A percentile compares a stretch with the other conserved stretches of the same genome.
Conservation (phyloP, 1,140 invertebrate genomes). For the Oryctes rhinoceros region DNA sequence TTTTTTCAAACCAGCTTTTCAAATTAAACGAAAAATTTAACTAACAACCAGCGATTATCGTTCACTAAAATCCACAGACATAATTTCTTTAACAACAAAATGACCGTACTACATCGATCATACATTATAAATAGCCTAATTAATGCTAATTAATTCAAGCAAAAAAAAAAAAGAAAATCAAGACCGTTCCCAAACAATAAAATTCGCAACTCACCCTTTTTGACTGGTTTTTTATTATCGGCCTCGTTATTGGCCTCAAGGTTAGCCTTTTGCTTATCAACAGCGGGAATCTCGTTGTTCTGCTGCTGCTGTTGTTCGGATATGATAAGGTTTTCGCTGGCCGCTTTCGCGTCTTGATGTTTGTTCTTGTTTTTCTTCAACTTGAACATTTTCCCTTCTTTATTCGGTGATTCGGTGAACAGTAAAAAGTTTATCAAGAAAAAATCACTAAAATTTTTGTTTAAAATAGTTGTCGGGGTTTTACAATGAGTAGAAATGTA, state of each 20-base stretch:
- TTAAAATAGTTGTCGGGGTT: neutral
- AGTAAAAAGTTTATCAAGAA: neutral
- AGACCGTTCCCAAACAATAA: neutral
- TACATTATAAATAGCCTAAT: neutral
- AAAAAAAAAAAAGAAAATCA: neutral
- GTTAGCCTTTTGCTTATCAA: neutral
- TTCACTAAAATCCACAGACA: too few species aligned
- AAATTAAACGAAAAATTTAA: too few species aligned
- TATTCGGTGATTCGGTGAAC: constrained; percentile 43
- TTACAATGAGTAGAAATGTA: neutral
- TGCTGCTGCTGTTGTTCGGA: constrained; percentile 11
- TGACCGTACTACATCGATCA: too few species aligned
- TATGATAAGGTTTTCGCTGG: constrained; percentile 6
- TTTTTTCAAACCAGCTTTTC: too few species aligned
- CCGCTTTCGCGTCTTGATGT: constrained; percentile 8
- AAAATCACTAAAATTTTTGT: neutral
- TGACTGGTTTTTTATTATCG: constrained; percentile 3
- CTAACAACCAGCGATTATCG: too few species aligned
- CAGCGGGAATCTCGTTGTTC: neutral
- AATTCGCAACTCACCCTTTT: constrained; percentile 5
- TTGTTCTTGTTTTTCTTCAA: constrained; percentile 46
- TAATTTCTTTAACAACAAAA: too few species aligned
- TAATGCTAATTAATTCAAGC: neutral
- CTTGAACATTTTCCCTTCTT: constrained; percentile 48
- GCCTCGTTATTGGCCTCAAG: neutral